A percentile compares a stretch with the other conserved stretches of the same genome.
Conservation (phyloP, 2,113 vertebrate genomes). For the Ranitomeya imitator region DNA sequence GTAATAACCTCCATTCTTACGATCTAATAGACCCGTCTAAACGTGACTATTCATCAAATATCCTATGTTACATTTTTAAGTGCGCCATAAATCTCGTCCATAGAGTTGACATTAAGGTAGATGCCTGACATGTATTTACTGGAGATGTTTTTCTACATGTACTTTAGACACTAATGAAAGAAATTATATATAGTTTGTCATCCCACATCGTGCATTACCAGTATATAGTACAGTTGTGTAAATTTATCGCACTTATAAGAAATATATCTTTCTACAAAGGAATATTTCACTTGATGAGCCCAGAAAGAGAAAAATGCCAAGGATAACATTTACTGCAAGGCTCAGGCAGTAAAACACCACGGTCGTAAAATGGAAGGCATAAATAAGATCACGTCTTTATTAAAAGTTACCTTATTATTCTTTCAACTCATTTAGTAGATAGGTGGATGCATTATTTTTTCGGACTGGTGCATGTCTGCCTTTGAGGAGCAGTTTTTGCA, state of each 20-base stretch:
- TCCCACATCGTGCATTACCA: background rate
- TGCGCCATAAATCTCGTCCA: background rate
- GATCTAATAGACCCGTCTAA: background rate
- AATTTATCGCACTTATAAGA: background rate
- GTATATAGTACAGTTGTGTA: background rate
- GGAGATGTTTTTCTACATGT: background rate
- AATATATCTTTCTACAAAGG: constrained; percentile 15
- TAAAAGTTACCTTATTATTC: background rate
- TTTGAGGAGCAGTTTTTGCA: background rate
- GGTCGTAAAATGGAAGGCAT: background rate
- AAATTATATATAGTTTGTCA: background rate
- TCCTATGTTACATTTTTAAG: background rate
- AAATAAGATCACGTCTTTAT: background rate
- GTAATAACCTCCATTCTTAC: background rate
- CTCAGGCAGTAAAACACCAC: background rate
- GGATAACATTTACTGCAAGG: background rate
- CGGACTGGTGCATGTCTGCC: background rate
- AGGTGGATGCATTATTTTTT: background rate
- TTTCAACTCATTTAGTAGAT: background rate
- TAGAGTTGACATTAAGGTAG: background rate
- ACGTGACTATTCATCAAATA: background rate
- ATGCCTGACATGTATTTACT: background rate
- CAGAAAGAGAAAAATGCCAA: background rate
- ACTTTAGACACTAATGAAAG: background rate
- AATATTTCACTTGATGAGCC: background rate